Evolutionary conservation across 1,140 invertebrate genomes (phyloP).

Genomic region (Liolophura sinensis): DNA sequence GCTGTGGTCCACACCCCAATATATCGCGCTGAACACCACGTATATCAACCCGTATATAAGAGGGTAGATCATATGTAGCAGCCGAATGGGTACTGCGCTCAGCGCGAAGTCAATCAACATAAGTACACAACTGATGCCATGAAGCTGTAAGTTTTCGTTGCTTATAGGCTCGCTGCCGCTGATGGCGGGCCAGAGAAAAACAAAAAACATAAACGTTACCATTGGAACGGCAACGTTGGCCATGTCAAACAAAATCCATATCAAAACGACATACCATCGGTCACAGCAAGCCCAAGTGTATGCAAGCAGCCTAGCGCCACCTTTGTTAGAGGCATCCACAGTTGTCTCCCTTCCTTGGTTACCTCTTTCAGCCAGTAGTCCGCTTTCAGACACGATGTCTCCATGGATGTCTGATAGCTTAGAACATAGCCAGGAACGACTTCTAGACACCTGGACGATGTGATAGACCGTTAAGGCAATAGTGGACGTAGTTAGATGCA

Average conservation of each 20-base stretch:
- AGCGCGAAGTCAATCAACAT: constrained; percentile 34
- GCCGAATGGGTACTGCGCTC: constrained; percentile 31
- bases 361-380: no score
- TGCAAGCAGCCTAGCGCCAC: no score
- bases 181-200: constrained; percentile 25
- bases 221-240: constrained; percentile 28
- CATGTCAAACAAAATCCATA: constrained; percentile 37
- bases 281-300: no score
- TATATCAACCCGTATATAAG: constrained; percentile 36
- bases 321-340: no score
- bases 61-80: constrained; percentile 37
- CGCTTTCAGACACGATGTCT: no score
- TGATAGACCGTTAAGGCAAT: no score
- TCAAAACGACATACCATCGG: constrained; percentile 2
- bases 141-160: constrained; percentile 34
- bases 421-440: no score
- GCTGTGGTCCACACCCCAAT: constrained; percentile 38
- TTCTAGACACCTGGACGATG: no score
- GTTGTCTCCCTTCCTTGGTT: no score
- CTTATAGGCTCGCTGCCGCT: not conserved
- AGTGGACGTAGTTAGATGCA: constrained; percentile 20
- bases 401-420: no score
- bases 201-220: constrained; percentile 40
- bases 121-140: constrained; percentile 39
- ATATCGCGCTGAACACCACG: constrained; percentile 38